Evolutionary conservation across 64 coral and sea anemone genomes (phyloP).

Genomic region (Astreopora myriophthalma): DNA sequence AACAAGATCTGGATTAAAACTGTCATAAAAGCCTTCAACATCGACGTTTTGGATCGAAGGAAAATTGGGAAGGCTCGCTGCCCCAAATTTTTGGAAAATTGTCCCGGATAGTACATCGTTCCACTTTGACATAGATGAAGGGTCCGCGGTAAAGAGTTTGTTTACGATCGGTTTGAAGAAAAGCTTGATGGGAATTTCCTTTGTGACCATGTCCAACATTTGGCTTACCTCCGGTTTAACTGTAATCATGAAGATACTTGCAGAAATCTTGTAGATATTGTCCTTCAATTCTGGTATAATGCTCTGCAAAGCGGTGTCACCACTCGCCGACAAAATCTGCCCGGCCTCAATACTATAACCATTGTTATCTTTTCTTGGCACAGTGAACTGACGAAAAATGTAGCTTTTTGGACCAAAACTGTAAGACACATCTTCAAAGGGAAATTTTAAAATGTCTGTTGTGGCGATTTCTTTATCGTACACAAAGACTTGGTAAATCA

Average conservation of each 20-base stretch:
- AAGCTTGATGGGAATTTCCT: constrained; percentile 8
- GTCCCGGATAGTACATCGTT: constrained; percentile 10
- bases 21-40: constrained; percentile 22
- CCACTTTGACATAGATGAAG: neutral
- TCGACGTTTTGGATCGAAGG: neutral
- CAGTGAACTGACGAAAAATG: constrained; percentile 15
- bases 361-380: neutral
- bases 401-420: neutral
- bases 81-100: constrained; percentile 57
- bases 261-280: constrained; percentile 18
- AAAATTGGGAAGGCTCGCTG: constrained; percentile 22
- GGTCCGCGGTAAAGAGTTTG: constrained; percentile 1
- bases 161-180: constrained; percentile 53
- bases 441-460: neutral
- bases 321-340: constrained; percentile 22
- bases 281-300: constrained; percentile 33
- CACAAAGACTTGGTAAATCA: constrained; percentile 66
- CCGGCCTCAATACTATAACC: constrained; percentile 36
- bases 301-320: constrained; percentile 15
- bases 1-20: constrained; percentile 63
- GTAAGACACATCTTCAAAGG: constrained; percentile 11
- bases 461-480: constrained; percentile 36
- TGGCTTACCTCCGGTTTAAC: neutral
- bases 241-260: constrained; percentile 54
- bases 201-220: neutral